phyloP scores from a whole-genome alignment of 2,888 invertebrate genomes.

The Heteromyza rotundicornis region DNA sequence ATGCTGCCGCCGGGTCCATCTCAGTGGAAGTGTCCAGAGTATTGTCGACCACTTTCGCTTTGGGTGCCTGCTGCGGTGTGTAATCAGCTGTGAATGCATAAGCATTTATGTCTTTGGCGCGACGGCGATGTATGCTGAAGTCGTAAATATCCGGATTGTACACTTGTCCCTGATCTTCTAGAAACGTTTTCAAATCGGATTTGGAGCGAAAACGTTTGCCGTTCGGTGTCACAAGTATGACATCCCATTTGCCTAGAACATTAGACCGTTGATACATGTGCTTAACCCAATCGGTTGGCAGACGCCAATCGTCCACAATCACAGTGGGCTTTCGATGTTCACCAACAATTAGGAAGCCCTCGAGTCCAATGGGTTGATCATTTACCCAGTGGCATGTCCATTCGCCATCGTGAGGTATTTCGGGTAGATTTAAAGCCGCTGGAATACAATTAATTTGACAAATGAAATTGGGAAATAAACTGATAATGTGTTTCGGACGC shows the following conservation, averaged over 20 bases:
- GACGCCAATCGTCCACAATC: conserved; percentile 75
- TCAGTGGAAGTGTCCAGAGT: conserved; percentile 32
- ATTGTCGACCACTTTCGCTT: conserved; percentile 42
- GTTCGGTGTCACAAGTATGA: conserved; percentile 72
- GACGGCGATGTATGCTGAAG: conserved; percentile 67
- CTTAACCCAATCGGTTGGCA: conserved; percentile 80
- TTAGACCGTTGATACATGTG: conserved; percentile 77
- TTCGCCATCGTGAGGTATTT: conserved; percentile 64
- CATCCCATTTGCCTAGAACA: conserved; percentile 81
- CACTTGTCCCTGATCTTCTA: conserved; percentile 59
- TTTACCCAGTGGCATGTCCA: conserved; percentile 76
- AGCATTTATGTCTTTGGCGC: conserved; percentile 62
- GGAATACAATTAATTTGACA: neutral
- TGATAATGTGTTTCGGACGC: conserved; percentile 20
- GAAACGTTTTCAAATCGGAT: conserved; percentile 65
- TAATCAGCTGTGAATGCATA: conserved; percentile 61
- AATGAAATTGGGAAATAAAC: neutral
- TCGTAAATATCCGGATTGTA: conserved; percentile 68
- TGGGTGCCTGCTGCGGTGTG: conserved; percentile 50
- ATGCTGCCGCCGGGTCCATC: conserved; percentile 17
- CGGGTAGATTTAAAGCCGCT: conserved; percentile 60
- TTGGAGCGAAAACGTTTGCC: conserved; percentile 70
- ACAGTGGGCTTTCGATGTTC: conserved; percentile 65
- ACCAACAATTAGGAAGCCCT: conserved; percentile 61
- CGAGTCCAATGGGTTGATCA: conserved; percentile 71